Percentiles rank a stretch among this genome's conserved stretches.
phyloP scores from a whole-genome alignment of 2,888 invertebrate species.

The Nesidiocoris tenuis region DNA sequence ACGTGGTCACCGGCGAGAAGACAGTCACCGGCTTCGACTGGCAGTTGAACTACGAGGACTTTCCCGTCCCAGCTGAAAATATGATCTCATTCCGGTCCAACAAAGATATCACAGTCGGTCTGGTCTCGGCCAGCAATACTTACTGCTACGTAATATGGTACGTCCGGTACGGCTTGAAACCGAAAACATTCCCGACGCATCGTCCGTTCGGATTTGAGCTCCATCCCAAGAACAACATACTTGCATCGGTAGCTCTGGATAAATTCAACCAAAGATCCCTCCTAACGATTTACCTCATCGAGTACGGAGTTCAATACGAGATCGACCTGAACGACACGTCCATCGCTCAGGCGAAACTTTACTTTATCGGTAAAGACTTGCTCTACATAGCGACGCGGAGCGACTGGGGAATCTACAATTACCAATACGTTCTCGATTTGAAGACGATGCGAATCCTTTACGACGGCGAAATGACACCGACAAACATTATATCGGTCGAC shows the following conservation, averaged over 20 bases:
- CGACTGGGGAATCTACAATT: slow-evolving; percentile 45
- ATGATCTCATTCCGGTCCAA: slow-evolving; percentile 44
- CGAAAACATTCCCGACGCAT: slow-evolving; percentile 41
- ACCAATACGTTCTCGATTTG: slow-evolving; percentile 42
- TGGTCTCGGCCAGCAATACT: slow-evolving; percentile 39
- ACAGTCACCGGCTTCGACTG: slow-evolving; percentile 44
- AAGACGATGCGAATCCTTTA: slow-evolving; percentile 42
- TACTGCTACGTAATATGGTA: slow-evolving; percentile 45
- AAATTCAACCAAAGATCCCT: slow-evolving; percentile 44
- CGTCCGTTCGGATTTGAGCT: slow-evolving; percentile 45
- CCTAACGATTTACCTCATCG: slow-evolving; percentile 43
- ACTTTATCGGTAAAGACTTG: slow-evolving; percentile 44
- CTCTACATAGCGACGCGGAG: slow-evolving; percentile 40
- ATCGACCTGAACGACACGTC: slow-evolving; percentile 44
- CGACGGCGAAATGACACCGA: slow-evolving; percentile 41
- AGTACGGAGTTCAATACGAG: slow-evolving; percentile 42
- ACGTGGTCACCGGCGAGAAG: slow-evolving; percentile 43
- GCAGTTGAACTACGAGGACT: slow-evolving; percentile 42
- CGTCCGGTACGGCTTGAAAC: slow-evolving; percentile 31
- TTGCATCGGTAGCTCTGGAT: slow-evolving; percentile 45
- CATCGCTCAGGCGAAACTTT: slow-evolving; percentile 46
- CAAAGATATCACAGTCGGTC: slow-evolving; percentile 42
- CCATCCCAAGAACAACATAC: slow-evolving; percentile 22
- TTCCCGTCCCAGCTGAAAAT: slow-evolving; percentile 41
- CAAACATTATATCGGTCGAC: slow-evolving; percentile 44